Base-by-base conservation (phyloP, 2,113 vertebrate species). In the Pseudorhombus dupliciocellatus region DNA sequence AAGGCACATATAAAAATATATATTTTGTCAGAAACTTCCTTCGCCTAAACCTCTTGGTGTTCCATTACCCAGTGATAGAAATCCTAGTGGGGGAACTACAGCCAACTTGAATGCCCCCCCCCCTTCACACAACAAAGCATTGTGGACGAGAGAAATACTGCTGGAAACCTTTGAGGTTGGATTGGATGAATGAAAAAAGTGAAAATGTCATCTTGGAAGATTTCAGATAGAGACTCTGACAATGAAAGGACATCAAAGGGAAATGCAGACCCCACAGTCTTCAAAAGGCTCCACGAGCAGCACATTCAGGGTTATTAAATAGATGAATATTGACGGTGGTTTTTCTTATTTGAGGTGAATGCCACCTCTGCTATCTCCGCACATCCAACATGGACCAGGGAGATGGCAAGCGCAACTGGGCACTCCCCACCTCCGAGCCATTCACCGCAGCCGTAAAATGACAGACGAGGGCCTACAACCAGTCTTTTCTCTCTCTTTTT, bases 201-300 rank as follows among this genome's bases (percentile, higher is more conserved):
- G 81, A 87, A 92, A 91, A 91, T 91, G 88, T 92, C 91, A 91
- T 90, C 84, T 85, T 73, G 58, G 84, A 87, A 90, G 88, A 89
- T 91, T 90, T 88, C 82, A 84, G 89, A 92, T 91, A 86, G 86
- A 87, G 81, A 86, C 81, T 88, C 87, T 90, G 86, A 92, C 90
- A 91, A 91, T 91, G 90, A 89, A 84, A 80, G 81, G 73, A 92
- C 89, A 93, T 92, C 91, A 92, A 93, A 92, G 90, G 79, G 85
- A 86, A 88, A 87, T 78, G 85, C 86, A 88, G 89, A 91, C 90
- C 89, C 84, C 87, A 88, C 81, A 79, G 87, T 90, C 90, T 92
- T 90, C 91, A 91, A 92, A 91, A 90, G 90, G 85, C 85, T 72
- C 80, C 6, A 64, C 78, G 86, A 87, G 87, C 84, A 59, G 76